Base-by-base conservation (phyloP, 2,888 invertebrate species). In the Parthenolecanium corni region DNA sequence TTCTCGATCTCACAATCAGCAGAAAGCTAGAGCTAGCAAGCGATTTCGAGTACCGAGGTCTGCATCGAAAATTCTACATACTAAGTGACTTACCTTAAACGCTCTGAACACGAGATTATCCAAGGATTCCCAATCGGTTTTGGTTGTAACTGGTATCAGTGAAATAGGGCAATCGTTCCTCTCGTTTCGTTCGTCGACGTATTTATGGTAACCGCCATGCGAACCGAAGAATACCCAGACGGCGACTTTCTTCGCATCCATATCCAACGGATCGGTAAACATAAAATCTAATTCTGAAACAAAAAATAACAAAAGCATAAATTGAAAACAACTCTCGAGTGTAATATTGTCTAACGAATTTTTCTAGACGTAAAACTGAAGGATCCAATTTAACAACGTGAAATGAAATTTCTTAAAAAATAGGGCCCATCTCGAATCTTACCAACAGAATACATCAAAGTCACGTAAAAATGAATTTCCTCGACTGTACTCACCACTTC, bases 41-140 rank as follows among this genome's bases (percentile, higher is more conserved):
- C n/a, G n/a, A n/a, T n/a, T n/a, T n/a, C n/a, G n/a, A n/a, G n/a
- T n/a, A n/a, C n/a, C n/a, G n/a, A n/a, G n/a, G n/a, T n/a, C n/a
- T 31, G 31, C 31, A 6, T 31, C 31, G 9, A 9, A 31, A 31
- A 31, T 31, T 6, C 31, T 4, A 9, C n/a, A n/a, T 31, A 9
- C 9, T 31, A 31, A 6, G 9, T 9, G 9, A 38, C 31, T 52
- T 44, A 65, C 64, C 74, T 94, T 94, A 74, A 96, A 94, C 58
- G 91, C 86, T 74, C 91, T 85, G 70, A 89, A 80, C 66, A 95
- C 88, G 69, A 89, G 86, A 70, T 88, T 87, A 76, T 96, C 95
- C 70, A 96, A 77, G 72, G 89, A 86, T 73, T 92, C 91, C 96
- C 96, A 96, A 64, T 89, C 89, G 0, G 92, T 93, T 74, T 92